Evolutionary conservation across 2,113 vertebrate species (phyloP).

Genomic region (Pardalotus punctatus): DNA sequence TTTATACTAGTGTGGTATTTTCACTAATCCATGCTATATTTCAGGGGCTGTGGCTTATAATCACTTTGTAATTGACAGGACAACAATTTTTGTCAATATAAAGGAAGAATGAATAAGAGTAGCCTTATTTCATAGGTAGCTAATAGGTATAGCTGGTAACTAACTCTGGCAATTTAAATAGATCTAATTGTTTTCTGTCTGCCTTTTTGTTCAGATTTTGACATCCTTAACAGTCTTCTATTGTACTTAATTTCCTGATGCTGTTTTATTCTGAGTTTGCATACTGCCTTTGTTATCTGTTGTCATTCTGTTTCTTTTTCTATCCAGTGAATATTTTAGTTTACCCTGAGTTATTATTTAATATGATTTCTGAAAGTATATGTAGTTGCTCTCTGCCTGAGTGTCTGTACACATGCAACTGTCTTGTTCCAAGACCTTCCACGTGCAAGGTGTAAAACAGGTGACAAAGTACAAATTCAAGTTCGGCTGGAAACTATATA

Average conservation of each 20-base stretch:
- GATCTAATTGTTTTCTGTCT: neutral
- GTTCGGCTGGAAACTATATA: neutral
- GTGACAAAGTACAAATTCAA: neutral
- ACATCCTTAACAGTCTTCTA: neutral
- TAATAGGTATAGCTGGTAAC: neutral
- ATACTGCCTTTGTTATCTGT: neutral
- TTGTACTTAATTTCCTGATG: neutral
- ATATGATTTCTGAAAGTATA: neutral
- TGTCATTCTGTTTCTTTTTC: neutral
- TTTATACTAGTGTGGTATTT: neutral
- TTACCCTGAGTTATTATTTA: neutral
- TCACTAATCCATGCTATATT: neutral
- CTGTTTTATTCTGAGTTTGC: neutral
- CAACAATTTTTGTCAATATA: neutral
- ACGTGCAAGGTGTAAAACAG: neutral
- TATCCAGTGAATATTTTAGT: neutral
- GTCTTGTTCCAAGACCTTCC: neutral
- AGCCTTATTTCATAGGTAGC: neutral
- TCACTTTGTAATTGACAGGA: neutral
- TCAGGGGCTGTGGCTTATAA: neutral
- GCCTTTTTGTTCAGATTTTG: neutral
- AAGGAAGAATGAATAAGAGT: neutral
- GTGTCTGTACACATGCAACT: fast-evolving
- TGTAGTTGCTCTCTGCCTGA: neutral
- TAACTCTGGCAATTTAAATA: neutral